Percentiles rank a stretch among this genome's conserved stretches.
phyloP scores from a whole-genome alignment of 2,113 vertebrate species.

The Centropus unirufus region DNA sequence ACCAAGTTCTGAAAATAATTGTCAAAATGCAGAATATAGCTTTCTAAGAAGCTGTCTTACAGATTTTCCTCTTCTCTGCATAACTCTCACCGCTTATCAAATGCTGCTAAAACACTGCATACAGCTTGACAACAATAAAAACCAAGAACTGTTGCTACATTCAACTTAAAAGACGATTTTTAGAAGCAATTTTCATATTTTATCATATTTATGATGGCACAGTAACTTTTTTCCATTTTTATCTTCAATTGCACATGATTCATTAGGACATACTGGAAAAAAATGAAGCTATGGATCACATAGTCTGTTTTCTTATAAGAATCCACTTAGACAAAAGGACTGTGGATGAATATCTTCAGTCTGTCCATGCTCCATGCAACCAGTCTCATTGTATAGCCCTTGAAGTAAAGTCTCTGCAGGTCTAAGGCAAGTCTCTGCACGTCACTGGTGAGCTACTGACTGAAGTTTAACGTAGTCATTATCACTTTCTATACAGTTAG shows the following conservation, averaged over 20 bases:
- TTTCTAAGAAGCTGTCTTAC: neutral
- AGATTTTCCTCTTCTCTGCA: neutral
- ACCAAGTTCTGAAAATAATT: neutral
- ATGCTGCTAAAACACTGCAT: neutral
- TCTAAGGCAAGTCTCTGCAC: neutral
- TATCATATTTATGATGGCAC: neutral
- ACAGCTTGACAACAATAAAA: neutral
- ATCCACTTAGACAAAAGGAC: neutral
- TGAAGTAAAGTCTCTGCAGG: neutral
- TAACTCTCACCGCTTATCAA: neutral
- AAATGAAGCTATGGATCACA: neutral
- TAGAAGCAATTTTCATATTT: neutral
- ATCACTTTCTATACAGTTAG: neutral
- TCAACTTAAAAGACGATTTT: constrained; percentile 18
- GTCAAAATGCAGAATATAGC: neutral
- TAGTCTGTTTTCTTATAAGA: neutral
- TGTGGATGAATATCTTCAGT: neutral
- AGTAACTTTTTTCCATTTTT: neutral
- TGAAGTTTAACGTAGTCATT: neutral
- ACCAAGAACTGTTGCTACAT: neutral
- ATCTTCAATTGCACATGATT: neutral
- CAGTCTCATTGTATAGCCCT: neutral
- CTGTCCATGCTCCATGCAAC: neutral
- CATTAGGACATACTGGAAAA: neutral
- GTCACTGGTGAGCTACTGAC: neutral